Evolutionary conservation across 30 jellyfish, hydroid and myxozoan genomes (phyloP).

Genomic region (Hydractinia symbiolongicarpus): DNA sequence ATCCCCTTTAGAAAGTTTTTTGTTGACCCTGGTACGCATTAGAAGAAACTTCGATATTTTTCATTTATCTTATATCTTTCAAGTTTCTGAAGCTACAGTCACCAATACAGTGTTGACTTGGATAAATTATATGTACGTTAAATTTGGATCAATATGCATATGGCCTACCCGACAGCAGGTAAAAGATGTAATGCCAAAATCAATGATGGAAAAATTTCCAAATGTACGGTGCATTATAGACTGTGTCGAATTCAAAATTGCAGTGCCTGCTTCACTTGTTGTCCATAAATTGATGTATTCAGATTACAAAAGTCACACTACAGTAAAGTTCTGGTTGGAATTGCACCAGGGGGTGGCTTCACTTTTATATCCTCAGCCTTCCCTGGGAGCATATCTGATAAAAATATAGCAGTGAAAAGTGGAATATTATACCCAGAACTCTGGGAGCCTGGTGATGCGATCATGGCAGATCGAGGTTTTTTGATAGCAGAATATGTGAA

Average conservation of each 20-base stretch:
- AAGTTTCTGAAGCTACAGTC: constrained; percentile 2
- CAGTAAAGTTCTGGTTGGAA: constrained; percentile 10
- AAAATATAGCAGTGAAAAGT: too few species aligned
- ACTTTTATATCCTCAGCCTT: not conserved
- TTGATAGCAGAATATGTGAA: too few species aligned
- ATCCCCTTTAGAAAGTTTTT: constrained; percentile 2
- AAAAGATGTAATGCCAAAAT: constrained; percentile 1
- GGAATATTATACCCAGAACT: too few species aligned
- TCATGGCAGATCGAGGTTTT: too few species aligned
- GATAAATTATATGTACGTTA: not conserved
- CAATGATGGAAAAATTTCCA: not conserved
- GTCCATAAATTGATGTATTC: constrained; percentile 3
- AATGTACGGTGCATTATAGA: not conserved
- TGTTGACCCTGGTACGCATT: constrained; percentile 14
- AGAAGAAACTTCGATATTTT: not conserved
- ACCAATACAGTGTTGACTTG: constrained; percentile 7
- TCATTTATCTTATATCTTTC: constrained; percentile 5
- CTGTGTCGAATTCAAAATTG: constrained; percentile 8
- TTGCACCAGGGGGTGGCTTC: constrained; percentile 1
- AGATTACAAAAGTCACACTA: not conserved
- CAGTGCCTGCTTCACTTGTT: not conserved
- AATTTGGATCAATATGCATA: constrained; percentile 1
- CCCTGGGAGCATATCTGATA: too few species aligned
- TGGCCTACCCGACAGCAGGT: constrained; percentile 8
- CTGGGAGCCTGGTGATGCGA: too few species aligned